These are phyloP conservation scores for Arctocebus calabarensis DNA, from an alignment of 2,797 vertebrate genomes.

Conservation along the genomic window DNA sequence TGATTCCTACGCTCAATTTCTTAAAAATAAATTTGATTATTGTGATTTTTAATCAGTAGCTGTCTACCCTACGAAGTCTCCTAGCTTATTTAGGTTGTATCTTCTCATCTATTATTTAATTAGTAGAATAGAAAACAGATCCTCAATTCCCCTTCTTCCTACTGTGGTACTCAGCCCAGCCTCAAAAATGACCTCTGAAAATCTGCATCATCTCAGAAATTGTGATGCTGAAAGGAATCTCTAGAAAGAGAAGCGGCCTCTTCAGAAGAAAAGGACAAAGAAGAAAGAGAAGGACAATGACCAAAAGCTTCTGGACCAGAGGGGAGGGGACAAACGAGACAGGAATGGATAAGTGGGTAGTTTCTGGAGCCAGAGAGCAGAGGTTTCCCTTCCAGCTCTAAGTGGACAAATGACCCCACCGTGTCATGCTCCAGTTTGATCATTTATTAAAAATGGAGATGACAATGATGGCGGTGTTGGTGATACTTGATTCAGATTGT, in stretches of 20 bases:
- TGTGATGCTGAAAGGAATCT: background rate
- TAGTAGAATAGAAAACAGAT: background rate
- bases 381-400: background rate
- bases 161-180: background rate
- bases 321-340: rapidly evolving
- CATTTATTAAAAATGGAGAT: background rate
- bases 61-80: background rate
- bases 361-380: background rate
- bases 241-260: background rate
- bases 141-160: background rate
- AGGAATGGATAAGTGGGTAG: rapidly evolving
- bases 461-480: rapidly evolving
- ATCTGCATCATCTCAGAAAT: background rate
- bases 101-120: background rate
- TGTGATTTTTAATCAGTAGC: background rate
- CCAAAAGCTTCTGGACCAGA: background rate
- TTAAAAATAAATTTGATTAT: background rate
- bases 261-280: too few species aligned
- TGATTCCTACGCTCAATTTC: background rate
- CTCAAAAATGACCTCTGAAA: background rate
- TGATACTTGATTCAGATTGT: too few species aligned
- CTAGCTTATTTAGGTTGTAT: background rate
- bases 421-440: background rate
- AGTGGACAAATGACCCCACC: background rate
- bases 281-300: background rate